These are phyloP conservation scores for Centropus bengalensis DNA, from an alignment of 2,113 vertebrate species.

Conservation along the genomic window DNA sequence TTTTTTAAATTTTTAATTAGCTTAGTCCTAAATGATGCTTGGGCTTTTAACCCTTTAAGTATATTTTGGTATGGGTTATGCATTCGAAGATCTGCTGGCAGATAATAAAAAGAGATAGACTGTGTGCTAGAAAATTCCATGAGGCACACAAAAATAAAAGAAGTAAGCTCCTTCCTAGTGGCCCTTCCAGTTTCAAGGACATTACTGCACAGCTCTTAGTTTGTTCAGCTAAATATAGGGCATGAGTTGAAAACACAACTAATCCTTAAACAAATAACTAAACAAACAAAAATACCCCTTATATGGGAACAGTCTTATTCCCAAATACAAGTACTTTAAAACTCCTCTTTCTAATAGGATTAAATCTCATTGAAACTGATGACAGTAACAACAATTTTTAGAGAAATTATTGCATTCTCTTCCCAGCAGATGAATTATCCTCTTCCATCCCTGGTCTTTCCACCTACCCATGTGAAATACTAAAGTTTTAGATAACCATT, in stretches of 20 bases:
- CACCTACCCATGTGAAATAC: background rate
- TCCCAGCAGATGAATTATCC: background rate
- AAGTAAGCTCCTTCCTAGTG: background rate
- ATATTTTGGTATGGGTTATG: slow-evolving; percentile 11
- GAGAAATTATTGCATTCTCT: background rate
- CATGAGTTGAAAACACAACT: background rate
- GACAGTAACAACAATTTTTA: background rate
- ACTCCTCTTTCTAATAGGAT: background rate
- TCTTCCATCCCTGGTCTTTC: background rate
- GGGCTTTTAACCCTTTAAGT: slow-evolving; percentile 26
- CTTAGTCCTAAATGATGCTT: background rate
- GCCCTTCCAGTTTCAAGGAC: background rate
- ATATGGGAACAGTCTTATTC: background rate
- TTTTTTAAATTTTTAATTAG: background rate
- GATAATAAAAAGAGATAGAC: slow-evolving; percentile 20
- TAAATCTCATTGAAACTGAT: background rate
- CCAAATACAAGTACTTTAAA: background rate
- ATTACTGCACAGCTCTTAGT: background rate
- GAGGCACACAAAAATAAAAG: background rate
- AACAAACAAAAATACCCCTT: background rate
- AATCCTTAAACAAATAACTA: background rate
- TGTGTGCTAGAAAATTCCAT: slow-evolving; percentile 30
- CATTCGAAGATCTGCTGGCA: slow-evolving; percentile 32
- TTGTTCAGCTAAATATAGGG: background rate
- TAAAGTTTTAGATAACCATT: background rate